Evolutionary conservation across 2,113 vertebrate species (phyloP), one percentile per base, ranked within the genome.

Genomic region (Menura novaehollandiae): DNA sequence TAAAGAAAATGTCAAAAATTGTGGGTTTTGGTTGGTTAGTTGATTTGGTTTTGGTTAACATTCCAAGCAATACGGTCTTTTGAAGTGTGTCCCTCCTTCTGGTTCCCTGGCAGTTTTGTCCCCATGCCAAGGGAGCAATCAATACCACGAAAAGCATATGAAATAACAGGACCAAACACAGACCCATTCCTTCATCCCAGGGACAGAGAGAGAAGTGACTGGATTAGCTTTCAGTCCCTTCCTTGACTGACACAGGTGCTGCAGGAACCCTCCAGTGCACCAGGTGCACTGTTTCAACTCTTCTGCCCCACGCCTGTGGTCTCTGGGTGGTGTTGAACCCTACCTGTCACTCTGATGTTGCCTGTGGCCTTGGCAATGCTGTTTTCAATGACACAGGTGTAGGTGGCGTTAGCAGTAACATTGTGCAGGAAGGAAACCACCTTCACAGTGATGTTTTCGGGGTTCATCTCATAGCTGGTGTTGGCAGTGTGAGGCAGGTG

Each of bases 361-460:
- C 97, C 97, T 1, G 85, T 76, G 68, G 97, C 98, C 83, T 95
- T 97, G 94, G 98, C 98, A 53, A 98, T 90, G 94, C 33, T 43
- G 51, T 98, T 98, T 80, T 98, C 93, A 73, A 98, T 97, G 96
- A 97, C 71, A 0, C 98, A 98, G 78, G 96, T 97, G 74, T 98
- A 98, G 20, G 97, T 98, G 62, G 91, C 62, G 2, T 98, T 97
- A 80, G 92, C 32, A 3, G 91, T 87, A 52, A 97, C 11, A 2
- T 95, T 96, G 64, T 87, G 93, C 82, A 98, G 97, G 27, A 96
- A 80, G 7, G 98, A 98, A 9, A 97, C 80, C 30, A 98, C 97
- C 83, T 91, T 97, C 82, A 98, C 78, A 12, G 98, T 98, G 92
- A 97, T 71, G 14, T 97, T 97, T 46, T 95, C 90, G 1, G 97